Base-by-base conservation (phyloP, 2,888 invertebrate species). In the Pycnomerus fuliginosus region DNA sequence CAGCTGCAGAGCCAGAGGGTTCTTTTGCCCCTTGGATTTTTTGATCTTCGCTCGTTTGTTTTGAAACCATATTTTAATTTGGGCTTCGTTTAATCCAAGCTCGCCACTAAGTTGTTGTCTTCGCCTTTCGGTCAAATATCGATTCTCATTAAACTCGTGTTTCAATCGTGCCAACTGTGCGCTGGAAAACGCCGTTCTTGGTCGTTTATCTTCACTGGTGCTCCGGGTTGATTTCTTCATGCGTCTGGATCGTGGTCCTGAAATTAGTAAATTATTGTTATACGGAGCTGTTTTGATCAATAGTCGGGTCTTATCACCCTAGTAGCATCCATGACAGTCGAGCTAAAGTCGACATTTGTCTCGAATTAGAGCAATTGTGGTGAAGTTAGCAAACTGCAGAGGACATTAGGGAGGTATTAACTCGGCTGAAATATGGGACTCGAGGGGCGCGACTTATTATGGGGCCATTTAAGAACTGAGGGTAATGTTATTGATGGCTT, bases 51-150 rank as follows among this genome's bases (percentile, higher is more conserved):
- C 97, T 10, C 96, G 79, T 71, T 96, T 95, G 76, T 96, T 95
- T 77, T 96, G 92, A 76, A 94, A 93, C 94, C 93, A 95, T 71
- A 95, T 94, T 78, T 95, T 95, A 69, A 93, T 97, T 75, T 97
- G 97, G 0, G 94, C 93, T 72, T 98, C 97, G 61, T 96, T 95
- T 46, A 97, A 78, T 1, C 91, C 90, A 44, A 97, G 76, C 64
- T 95, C 94, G 2, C 85, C 80, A n/a, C 95, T 94, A 48, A 97
- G 76, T 53, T 90, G 85, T 69, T 93, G 93, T 28, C 97, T 80
- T 54, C 96, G 76, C 46, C 90, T 80, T 71, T 97, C 97, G 1
- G 95, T 96, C 61, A 98, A 80, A 76, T 97, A 90, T 59, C 90
- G 85, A 77, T 91, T 93, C 70, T 92, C 91, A 16, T 85, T 83